Evolutionary conservation across 2,797 vertebrate genomes (phyloP), one percentile per base, ranked within the genome.

Genomic region (Spatula versicolor): DNA sequence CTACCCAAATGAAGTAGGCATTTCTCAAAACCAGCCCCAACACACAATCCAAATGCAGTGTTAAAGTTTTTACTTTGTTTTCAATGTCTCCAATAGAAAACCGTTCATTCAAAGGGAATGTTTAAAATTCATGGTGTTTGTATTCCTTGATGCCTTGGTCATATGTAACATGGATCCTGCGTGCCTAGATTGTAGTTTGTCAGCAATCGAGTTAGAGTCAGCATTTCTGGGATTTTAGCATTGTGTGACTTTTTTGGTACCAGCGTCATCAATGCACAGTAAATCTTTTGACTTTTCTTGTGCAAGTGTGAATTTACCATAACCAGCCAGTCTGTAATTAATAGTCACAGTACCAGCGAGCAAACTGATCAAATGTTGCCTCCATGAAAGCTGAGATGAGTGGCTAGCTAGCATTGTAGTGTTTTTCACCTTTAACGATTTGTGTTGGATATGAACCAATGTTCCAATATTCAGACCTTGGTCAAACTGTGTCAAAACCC

Each of bases 381-480:
- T 10, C 30, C 5, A 3, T 22, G 67, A 10, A 69, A 48, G 55
- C 1, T 23, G 25, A 39, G 52, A 50, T 85, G 63, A 33, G 0
- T 7, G 58, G 6, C 30, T 41, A 3, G 35, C 22, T 48, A 9
- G 23, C 7, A 0, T 25, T 21, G 3, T 3, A 26, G 45, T 25
- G 10, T 19, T 31, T 81, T 83, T 88, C 45, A 14, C 21, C 22
- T 3, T 31, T 31, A n/a, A 19, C 12, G 69, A 55, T 75, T 35
- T 62, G 14, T 41, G 3, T 0, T 48, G 55, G 31, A 13, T 3
- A 4, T 52, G 64, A 82, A 41, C 23, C 25, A 20, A 10, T 30
- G 46, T 31, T 62, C 26, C 68, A 11, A 28, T 9, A 11, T 28
- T 54, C 16, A 18, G 3, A 1, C 0, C 0, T 35, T 35, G 43